Evolutionary conservation across 2,888 invertebrate species (phyloP), one percentile per base, ranked within the genome.

Genomic region (Platycheirus albimanus): DNA sequence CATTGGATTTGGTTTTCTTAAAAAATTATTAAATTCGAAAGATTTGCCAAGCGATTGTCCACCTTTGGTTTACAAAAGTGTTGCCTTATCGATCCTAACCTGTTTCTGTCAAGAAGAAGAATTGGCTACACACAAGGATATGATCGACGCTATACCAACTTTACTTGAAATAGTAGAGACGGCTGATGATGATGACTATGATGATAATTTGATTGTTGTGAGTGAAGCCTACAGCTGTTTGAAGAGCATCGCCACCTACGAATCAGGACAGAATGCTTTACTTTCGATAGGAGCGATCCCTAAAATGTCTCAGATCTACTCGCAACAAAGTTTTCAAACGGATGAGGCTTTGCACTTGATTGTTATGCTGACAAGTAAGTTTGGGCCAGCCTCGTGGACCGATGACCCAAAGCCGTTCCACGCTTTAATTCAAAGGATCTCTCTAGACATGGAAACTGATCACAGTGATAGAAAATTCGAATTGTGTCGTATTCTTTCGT

Each of bases 401-500:
- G 93, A 93, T 80, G 94, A 96, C 88, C 94, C 95, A 0, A 94
- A 94, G 88, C 94, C 95, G 0, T 97, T 97, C 89, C 95, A 96
- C 90, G 94, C 95, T 0, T 92, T 97, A 58, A 92, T 97, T 45
- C 96, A 95, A 87, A 95, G 96, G 91, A 95, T 97, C 84, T 93
- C 96, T 0, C 90, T 96, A 52, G 97, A 97, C 88, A 97, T 98
- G 92, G 96, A 96, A 87, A 95, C 96, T 0, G 97, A 97, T 90
- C 95, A 96, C 85, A 96, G 96, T 0, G 96, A 97, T 86, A 93
- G 96, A 78, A 98, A 98, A 90, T 98, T 98, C 91, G 96, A 97
- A 89, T 89, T 98, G 61, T 97, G 97, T 87, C 93, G 94, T n/a
- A 94, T 95, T 85, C 91, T 97, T 45, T 94, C 95, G 87, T 94